phyloP scores from a whole-genome alignment of 2,797 vertebrate genomes.

The Valencia hispanica region DNA sequence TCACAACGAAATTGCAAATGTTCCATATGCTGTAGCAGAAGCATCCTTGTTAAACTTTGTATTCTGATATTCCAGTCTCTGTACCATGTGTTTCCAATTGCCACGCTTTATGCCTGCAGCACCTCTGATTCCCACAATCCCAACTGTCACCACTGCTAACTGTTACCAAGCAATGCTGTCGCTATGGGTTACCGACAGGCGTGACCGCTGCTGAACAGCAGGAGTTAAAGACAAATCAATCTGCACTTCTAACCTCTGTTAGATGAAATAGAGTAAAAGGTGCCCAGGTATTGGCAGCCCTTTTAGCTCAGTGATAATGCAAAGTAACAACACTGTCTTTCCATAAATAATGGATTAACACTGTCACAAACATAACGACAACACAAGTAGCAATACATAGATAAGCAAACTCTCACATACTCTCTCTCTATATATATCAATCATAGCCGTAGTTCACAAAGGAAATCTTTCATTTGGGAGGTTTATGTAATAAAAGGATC shows the following conservation, averaged over 20 bases:
- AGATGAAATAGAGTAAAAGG: constrained; percentile 51
- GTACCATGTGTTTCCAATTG: constrained; percentile 30
- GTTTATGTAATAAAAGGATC: neutral
- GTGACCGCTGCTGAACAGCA: constrained; percentile 49
- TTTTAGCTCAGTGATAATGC: constrained; percentile 46
- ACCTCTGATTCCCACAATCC: constrained; percentile 62
- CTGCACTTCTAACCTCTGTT: constrained; percentile 66
- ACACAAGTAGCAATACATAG: constrained; percentile 19
- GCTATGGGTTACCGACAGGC: constrained; percentile 71
- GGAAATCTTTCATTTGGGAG: neutral
- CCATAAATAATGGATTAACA: constrained; percentile 61
- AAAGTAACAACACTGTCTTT: constrained; percentile 52
- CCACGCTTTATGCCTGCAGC: constrained; percentile 41
- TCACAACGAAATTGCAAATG: constrained; percentile 6
- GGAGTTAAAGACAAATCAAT: constrained; percentile 75
- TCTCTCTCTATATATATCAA: neutral
- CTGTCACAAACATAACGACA: constrained; percentile 58
- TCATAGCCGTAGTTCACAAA: neutral
- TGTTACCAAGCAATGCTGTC: constrained; percentile 75
- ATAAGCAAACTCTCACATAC: constrained; percentile 8
- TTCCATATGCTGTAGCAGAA: constrained; percentile 47
- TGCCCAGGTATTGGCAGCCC: constrained; percentile 39
- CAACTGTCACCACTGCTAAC: constrained; percentile 67
- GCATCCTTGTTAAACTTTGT: constrained; percentile 33
- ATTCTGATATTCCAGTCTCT: constrained; percentile 41